These are phyloP conservation scores for Andrena minutula DNA, from an alignment of 2,888 invertebrate species.

Conservation along the genomic window DNA sequence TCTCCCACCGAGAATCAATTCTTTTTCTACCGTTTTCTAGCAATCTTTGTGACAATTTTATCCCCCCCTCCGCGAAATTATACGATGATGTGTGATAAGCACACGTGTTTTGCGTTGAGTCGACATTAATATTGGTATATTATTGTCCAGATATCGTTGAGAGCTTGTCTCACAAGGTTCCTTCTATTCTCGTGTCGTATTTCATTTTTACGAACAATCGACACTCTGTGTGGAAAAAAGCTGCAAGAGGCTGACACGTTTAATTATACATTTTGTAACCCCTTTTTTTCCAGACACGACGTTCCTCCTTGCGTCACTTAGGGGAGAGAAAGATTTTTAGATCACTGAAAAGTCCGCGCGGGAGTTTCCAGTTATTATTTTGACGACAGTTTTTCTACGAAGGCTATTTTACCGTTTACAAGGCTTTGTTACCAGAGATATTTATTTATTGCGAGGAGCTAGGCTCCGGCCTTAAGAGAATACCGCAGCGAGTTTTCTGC, in stretches of 20 bases:
- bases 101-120: conserved; percentile 6
- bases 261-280: conserved; percentile 28
- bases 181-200: background rate
- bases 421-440: background rate
- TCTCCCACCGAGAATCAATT: conserved; percentile 47
- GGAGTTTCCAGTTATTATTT: conserved; percentile 13
- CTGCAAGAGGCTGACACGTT: conserved; percentile 55
- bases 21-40: conserved; percentile 6
- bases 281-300: conserved; percentile 28
- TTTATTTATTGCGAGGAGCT: conserved; percentile 9
- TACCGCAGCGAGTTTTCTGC: background rate
- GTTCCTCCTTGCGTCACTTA: conserved; percentile 30
- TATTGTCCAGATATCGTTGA: background rate
- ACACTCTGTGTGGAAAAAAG: conserved; percentile 1
- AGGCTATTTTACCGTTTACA: conserved; percentile 10
- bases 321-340: conserved; percentile 11
- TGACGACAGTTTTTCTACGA: conserved; percentile 1
- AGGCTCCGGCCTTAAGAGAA: background rate
- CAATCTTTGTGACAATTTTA: background rate
- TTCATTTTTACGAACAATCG: conserved; percentile 3
- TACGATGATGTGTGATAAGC: background rate
- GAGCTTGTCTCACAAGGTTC: background rate
- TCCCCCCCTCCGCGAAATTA: background rate
- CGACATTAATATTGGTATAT: conserved; percentile 12
- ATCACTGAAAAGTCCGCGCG: conserved; percentile 9